Evolutionary conservation across 2,113 vertebrate genomes (phyloP).

Genomic region (Seriola dumerili): DNA sequence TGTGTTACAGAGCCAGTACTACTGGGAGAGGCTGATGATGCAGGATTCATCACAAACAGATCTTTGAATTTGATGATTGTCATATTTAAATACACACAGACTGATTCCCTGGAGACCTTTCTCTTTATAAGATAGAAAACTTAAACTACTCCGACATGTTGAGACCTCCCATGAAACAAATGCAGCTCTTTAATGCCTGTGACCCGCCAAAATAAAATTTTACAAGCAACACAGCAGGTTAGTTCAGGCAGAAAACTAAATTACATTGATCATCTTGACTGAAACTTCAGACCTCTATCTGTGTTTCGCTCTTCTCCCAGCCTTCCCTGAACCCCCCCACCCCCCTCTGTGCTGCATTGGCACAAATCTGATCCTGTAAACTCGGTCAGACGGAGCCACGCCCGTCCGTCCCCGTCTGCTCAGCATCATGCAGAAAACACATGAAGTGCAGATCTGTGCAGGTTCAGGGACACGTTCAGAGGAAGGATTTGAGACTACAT

Average conservation of each 20-base stretch:
- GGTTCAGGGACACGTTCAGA: not conserved
- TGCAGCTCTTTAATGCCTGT: not conserved
- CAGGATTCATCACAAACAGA: too few species aligned
- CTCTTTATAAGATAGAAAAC: not conserved
- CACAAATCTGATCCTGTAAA: conserved; percentile 49
- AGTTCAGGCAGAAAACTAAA: not conserved
- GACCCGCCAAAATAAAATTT: not conserved
- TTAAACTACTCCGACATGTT: too few species aligned
- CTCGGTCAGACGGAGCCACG: too few species aligned
- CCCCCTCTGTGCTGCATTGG: conserved; percentile 55
- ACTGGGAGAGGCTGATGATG: not conserved
- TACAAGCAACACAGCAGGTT: not conserved
- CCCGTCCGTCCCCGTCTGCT: not conserved
- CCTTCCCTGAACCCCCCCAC: not conserved
- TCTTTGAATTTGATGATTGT: not conserved
- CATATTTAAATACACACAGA: not conserved
- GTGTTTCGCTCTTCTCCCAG: too few species aligned
- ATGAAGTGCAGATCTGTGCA: not conserved
- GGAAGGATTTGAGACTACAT: too few species aligned
- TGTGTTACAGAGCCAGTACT: too few species aligned
- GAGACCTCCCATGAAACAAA: not conserved
- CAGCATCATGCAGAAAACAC: conserved; percentile 1
- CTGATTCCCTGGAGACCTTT: too few species aligned
- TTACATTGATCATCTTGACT: not conserved
- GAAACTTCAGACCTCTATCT: too few species aligned